Base-by-base conservation (phyloP, 2,113 vertebrate genomes). In the Sprattus sprattus region DNA sequence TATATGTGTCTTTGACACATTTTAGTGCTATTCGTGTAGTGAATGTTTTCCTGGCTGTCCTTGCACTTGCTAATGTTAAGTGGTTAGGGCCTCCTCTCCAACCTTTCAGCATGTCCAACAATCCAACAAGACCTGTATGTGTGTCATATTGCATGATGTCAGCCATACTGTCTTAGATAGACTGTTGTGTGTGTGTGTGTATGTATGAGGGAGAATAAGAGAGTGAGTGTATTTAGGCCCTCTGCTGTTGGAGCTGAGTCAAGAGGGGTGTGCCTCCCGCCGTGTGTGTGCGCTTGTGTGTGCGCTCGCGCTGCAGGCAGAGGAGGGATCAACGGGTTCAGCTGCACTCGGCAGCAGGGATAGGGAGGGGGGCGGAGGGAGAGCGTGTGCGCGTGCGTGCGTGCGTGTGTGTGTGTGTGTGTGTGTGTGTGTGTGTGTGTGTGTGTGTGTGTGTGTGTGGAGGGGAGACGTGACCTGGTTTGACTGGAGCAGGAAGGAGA, bases 391-490 rank as follows among this genome's bases (percentile, higher is more conserved):
- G n/a, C n/a, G n/a, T n/a, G n/a, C n/a, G n/a, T n/a, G n/a, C n/a
- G 67, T 32, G n/a, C 28, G 64, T 71, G 6, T 57, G 54, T 57
- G 54, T 57, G 54, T 18, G 57, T 7, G 20, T 64, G 57, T 64
- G 57, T 64, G 57, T 64, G 57, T n/a, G 2, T n/a, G 67, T 75
- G 25, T 67, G 22, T 67, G 60, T 18, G 60, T 67, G 60, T 67
- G 22, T 25, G 60, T 67, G 60, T 60, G 57, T 60, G 57, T 67
- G 67, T 85, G 71, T 20, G 46, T 32, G 16, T 13, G 49, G 60
- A 50, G 82, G 85, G 10, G 20, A 84, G 86, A 83, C 82, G 84
- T 91, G 89, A 90, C 90, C 90, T 91, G 86, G 57, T 91, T 91
- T 90, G 87, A 89, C 89, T 91, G 87, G 81, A 81, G 85, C 88